A percentile compares a stretch with the other conserved stretches of the same genome.
Evolutionary conservation across 53 echinoderm and acorn worm species (phyloP).

Genomic region (Henricia sp.): DNA sequence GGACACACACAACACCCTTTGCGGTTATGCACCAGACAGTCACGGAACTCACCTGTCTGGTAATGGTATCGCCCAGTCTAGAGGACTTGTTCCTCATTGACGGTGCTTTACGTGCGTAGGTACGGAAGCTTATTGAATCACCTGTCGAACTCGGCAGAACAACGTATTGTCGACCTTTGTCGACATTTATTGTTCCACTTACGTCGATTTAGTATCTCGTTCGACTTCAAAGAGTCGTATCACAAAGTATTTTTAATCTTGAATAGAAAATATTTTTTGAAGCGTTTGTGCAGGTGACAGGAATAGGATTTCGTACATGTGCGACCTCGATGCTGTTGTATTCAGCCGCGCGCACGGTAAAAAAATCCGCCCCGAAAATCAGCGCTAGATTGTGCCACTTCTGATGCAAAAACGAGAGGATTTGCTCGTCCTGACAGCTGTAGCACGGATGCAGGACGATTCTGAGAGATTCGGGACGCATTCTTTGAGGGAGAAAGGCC

Average conservation of each 20-base stretch:
- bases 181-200: too few species aligned
- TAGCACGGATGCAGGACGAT: slow-evolving; percentile 13
- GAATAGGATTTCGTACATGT: too few species aligned
- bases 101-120: slow-evolving; percentile 54
- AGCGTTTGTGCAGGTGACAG: too few species aligned
- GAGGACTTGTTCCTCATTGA: slow-evolving; percentile 72
- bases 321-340: slow-evolving; percentile 37
- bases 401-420: slow-evolving; percentile 44
- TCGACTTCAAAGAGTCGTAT: too few species aligned
- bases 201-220: too few species aligned
- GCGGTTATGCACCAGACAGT: slow-evolving; percentile 70
- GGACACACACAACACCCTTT: slow-evolving; percentile 21
- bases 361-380: slow-evolving; percentile 40
- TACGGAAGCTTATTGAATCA: too few species aligned
- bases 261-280: too few species aligned
- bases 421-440: slow-evolving; percentile 46
- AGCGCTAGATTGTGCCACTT: slow-evolving; percentile 37
- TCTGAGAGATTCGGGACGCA: slow-evolving; percentile 22
- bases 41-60: slow-evolving; percentile 67
- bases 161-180: too few species aligned
- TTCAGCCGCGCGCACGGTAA: neutral
- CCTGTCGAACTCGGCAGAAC: too few species aligned
- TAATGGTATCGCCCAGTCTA: slow-evolving; percentile 66
- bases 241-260: too few species aligned
- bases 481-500: neutral